These are phyloP conservation scores for Pterostichus madidus DNA, from an alignment of 2,888 invertebrate genomes.

Conservation along the genomic window DNA sequence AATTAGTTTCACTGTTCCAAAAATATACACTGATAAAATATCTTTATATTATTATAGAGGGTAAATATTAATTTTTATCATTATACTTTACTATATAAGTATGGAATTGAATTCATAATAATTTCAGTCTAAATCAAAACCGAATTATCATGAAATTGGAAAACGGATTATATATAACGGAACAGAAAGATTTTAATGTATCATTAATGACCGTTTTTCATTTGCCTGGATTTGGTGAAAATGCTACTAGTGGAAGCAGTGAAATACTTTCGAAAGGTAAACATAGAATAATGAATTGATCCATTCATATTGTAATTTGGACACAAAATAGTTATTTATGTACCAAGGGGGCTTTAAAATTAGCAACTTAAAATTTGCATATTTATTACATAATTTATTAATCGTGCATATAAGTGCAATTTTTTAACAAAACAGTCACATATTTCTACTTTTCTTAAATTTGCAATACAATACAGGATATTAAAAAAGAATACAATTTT, in stretches of 20 bases:
- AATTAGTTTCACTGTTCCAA: background rate
- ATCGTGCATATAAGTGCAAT: too few relatives aligned
- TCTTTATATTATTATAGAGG: background rate
- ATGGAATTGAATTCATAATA: background rate
- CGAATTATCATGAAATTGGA: background rate
- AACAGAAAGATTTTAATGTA: background rate
- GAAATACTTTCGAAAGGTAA: background rate
- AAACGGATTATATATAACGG: background rate
- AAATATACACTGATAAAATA: background rate
- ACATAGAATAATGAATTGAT: too few relatives aligned
- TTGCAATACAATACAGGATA: too few relatives aligned
- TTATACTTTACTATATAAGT: background rate
- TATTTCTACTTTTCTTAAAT: too few relatives aligned
- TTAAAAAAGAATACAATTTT: too few relatives aligned
- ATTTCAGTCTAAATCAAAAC: background rate
- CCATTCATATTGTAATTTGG: too few relatives aligned
- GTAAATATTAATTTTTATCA: background rate
- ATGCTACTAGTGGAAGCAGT: background rate
- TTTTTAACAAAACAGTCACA: too few relatives aligned
- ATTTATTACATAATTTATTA: too few relatives aligned
- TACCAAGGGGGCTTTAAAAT: too few relatives aligned
- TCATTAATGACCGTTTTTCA: background rate
- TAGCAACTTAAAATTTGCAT: too few relatives aligned
- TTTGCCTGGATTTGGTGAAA: background rate
- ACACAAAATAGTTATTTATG: too few relatives aligned